phyloP scores from a whole-genome alignment of 2,888 invertebrate species.

The Drosophila flavopinicola region DNA sequence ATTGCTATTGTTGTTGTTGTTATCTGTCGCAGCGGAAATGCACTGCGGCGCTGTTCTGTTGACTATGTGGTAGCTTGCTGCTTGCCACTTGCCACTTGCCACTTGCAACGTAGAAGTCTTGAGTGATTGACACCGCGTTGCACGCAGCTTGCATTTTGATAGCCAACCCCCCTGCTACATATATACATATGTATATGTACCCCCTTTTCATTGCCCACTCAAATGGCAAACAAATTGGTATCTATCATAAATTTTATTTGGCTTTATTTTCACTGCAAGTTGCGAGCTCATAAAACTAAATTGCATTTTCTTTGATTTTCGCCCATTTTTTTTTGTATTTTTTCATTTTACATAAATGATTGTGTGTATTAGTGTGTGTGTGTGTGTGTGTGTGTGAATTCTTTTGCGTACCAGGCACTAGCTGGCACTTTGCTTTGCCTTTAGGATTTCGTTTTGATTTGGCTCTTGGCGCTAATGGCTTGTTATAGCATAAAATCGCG shows the following conservation, averaged over 20 bases:
- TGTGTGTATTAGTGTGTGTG: constrained; percentile 13
- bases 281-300: constrained; percentile 66
- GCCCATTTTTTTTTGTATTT: constrained; percentile 27
- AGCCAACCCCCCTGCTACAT: neutral
- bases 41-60: constrained; percentile 51
- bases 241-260: constrained; percentile 59
- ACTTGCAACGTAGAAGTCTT: constrained; percentile 10
- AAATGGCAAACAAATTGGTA: constrained; percentile 60
- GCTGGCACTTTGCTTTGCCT: constrained; percentile 50
- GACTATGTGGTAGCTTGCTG: constrained; percentile 41
- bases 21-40: constrained; percentile 75
- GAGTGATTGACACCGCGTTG: constrained; percentile 70
- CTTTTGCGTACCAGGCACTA: constrained; percentile 67
- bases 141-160: constrained; percentile 74
- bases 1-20: constrained; percentile 38
- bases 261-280: constrained; percentile 23
- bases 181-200: neutral
- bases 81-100: constrained; percentile 33
- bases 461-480: constrained; percentile 48
- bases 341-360: constrained; percentile 46
- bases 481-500: constrained; percentile 61
- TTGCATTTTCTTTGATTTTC: constrained; percentile 62
- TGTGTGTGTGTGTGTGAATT: constrained; percentile 13
- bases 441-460: constrained; percentile 37
- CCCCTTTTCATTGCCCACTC: no score